Conservation (phyloP, 2,888 invertebrate species). For the Hirtodrosophila trivittata region DNA sequence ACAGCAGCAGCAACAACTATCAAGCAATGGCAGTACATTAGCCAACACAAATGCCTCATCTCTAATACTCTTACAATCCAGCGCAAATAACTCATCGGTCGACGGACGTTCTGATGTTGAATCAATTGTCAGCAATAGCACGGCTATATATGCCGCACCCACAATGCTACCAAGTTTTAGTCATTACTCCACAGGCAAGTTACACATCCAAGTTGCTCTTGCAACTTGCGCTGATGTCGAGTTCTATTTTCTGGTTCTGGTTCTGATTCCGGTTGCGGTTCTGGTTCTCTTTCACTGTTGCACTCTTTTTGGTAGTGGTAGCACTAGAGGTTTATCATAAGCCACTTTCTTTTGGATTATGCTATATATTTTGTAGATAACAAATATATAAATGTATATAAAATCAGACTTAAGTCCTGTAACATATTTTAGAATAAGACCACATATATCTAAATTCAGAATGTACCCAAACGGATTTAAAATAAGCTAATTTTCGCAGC, state of each 20-base stretch:
- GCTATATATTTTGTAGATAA: no score
- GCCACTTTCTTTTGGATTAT: no score
- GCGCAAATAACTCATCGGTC: conserved; percentile 56
- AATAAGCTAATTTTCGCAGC: no score
- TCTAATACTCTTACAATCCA: conserved; percentile 86
- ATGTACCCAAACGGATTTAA: no score
- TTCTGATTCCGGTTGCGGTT: not conserved
- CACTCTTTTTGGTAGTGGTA: conserved; percentile 35
- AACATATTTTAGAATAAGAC: no score
- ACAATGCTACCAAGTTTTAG: conserved; percentile 89
- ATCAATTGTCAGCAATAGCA: conserved; percentile 30
- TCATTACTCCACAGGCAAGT: conserved; percentile 88
- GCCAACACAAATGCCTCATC: conserved; percentile 61
- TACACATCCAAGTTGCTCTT: conserved; percentile 16
- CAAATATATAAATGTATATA: no score
- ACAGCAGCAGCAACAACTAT: conserved; percentile 15
- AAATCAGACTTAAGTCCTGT: no score
- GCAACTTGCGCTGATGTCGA: conserved; percentile 6
- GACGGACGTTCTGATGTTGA: conserved; percentile 45
- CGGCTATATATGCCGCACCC: conserved; percentile 85
- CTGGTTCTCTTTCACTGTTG: conserved; percentile 5
- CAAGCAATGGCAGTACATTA: conserved; percentile 27
- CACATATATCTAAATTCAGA: no score
- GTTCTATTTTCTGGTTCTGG: not conserved
- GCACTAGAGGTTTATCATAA: no score